Evolutionary conservation across 2,113 vertebrate species (phyloP).

Genomic region (Nicator chloris): DNA sequence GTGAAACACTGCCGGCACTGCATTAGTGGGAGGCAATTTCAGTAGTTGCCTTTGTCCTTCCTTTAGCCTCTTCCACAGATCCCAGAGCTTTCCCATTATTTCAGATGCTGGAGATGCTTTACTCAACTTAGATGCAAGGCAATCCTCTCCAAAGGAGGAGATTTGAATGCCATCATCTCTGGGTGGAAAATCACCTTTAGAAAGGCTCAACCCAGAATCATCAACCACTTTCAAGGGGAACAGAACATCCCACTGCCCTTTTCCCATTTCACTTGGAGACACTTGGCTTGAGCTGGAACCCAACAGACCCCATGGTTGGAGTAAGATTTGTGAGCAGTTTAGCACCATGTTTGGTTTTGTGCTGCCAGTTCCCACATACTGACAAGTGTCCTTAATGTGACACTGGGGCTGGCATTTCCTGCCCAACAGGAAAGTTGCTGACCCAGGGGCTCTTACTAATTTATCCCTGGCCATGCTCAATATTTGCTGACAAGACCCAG

Average conservation of each 20-base stretch:
- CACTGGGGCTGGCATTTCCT: not conserved
- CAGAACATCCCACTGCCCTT: not conserved
- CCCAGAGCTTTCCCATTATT: not conserved
- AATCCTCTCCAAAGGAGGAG: not conserved
- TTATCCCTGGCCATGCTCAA: not conserved
- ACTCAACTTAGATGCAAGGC: not conserved
- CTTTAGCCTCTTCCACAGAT: not conserved
- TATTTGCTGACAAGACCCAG: not conserved
- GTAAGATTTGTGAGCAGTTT: not conserved
- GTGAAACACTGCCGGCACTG: not conserved
- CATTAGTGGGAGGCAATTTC: not conserved
- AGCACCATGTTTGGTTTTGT: not conserved
- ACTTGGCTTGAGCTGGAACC: not conserved
- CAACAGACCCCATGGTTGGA: not conserved
- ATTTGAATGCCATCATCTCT: not conserved
- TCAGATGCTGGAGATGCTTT: not conserved
- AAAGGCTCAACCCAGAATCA: not conserved
- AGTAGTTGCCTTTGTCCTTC: not conserved
- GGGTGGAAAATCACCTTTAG: not conserved
- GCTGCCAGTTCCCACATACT: not conserved
- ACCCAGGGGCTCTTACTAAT: not conserved
- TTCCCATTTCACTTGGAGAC: accelerated
- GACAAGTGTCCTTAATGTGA: not conserved
- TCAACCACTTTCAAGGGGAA: not conserved
- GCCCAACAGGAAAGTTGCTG: not conserved